phyloP scores from a whole-genome alignment of 2,888 invertebrate genomes.

The Resseliella maxima region DNA sequence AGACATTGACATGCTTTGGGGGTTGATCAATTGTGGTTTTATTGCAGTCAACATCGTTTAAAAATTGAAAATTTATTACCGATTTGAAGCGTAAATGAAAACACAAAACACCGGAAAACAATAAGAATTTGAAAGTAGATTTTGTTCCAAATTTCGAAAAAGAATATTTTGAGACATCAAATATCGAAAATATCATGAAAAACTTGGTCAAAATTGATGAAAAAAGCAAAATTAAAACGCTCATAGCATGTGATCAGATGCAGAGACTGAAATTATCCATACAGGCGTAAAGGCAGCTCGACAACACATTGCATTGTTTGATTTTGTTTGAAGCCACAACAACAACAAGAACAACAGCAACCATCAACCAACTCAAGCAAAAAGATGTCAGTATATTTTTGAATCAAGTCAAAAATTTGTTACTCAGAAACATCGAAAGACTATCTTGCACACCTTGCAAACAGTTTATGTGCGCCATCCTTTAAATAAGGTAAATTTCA shows the following conservation, averaged over 20 bases:
- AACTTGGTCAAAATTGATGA: neutral
- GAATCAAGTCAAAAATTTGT: neutral
- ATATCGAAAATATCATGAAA: neutral
- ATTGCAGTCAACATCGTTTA: neutral
- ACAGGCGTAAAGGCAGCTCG: neutral
- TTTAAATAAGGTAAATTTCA: neutral
- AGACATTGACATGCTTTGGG: no score
- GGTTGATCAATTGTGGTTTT: neutral
- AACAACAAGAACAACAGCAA: neutral
- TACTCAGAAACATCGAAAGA: neutral
- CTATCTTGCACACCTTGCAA: neutral
- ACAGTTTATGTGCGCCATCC: neutral
- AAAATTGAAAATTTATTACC: neutral
- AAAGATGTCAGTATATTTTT: neutral
- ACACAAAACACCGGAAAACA: no score
- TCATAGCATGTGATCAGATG: neutral
- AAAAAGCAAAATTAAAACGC: neutral
- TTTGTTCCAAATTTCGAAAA: no score
- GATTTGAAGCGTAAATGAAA: neutral
- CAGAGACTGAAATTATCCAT: neutral
- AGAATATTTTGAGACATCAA: neutral
- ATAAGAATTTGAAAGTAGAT: no score
- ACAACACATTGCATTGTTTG: constrained; percentile 5
- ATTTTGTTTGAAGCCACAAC: neutral
- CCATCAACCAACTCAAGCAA: neutral